Evolutionary conservation across 2,113 vertebrate species (phyloP), one percentile per base, ranked within the genome.

Genomic region (Halcyon senegalensis): DNA sequence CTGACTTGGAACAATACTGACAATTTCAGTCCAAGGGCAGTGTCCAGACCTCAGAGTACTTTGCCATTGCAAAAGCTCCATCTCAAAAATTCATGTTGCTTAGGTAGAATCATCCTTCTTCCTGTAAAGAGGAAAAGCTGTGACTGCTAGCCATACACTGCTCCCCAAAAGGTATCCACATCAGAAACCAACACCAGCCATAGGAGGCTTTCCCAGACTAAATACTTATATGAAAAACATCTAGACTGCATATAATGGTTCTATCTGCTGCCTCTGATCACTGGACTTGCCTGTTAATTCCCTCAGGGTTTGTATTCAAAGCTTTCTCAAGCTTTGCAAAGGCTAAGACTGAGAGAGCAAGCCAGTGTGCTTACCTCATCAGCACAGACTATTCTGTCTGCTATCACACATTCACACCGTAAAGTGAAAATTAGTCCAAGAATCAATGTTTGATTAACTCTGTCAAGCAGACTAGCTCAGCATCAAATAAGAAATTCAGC

Each of bases 381-480:
- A 78, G 60, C 12, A 68, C 21, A 92, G 56, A 37, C 43, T 78
- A 63, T 69, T 84, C 66, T 78, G 20, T 95, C 62, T 92, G 60
- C 62, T 89, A 46, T 76, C 77, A 76, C 51, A 51, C n/a, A 77
- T 85, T 94, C 75, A 74, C 72, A 88, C 8, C 53, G 69, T 31
- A 95, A 96, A 96, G 80, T 68, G 73, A 94, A 95, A 94, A 86
- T 94, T 89, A 95, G 83, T 76, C 48, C 46, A 72, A 78, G 92
- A 93, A 87, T 92, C 89, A 92, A 75, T 92, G 56, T 90, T 81
- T 96, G 90, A 97, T 92, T 94, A 95, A 96, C 91, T 94, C 80
- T 94, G 80, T 77, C 58, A 89, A 79, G 90, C 51, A 87, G 68
- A 91, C 48, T 90, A 90, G 79, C 69, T 92, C 10, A 1, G 66